These are phyloP conservation scores for Rhabdophis nuchalis DNA, from an alignment of 2,797 vertebrate genomes.

Conservation along the genomic window DNA sequence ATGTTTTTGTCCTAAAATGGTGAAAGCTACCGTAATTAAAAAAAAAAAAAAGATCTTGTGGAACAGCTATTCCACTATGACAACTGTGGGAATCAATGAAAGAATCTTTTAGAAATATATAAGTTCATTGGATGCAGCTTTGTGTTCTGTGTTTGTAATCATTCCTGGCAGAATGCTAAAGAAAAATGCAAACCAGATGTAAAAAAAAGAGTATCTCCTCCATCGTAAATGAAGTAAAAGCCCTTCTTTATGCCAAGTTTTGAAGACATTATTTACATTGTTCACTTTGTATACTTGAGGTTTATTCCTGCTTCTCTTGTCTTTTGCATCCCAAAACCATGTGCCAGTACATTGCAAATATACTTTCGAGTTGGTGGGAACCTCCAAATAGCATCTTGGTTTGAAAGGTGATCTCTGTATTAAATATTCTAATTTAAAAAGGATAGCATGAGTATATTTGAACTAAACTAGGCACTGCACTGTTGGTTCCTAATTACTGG, in stretches of 20 bases:
- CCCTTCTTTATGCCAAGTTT: slow-evolving; percentile 45
- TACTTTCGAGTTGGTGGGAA: not conserved
- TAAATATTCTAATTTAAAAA: not conserved
- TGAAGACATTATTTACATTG: slow-evolving; percentile 26
- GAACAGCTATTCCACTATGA: slow-evolving; percentile 43
- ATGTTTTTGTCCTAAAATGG: slow-evolving; percentile 56
- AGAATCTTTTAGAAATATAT: slow-evolving; percentile 69
- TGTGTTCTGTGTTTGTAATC: slow-evolving; percentile 71
- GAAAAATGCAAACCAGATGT: slow-evolving; percentile 79
- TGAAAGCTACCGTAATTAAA: slow-evolving; percentile 59
- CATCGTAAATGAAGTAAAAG: slow-evolving; percentile 64
- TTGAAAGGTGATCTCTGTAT: not conserved
- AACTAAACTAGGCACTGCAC: not conserved
- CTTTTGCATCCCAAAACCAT: not conserved
- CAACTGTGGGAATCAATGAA: slow-evolving; percentile 53
- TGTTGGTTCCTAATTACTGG: not conserved
- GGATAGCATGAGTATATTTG: not conserved
- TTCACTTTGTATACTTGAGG: not conserved
- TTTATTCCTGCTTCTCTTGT: not conserved
- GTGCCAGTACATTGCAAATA: not conserved
- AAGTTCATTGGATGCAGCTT: slow-evolving; percentile 57
- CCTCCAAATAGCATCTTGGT: not conserved
- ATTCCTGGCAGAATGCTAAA: slow-evolving; percentile 74
- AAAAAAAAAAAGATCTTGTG: slow-evolving; percentile 20
- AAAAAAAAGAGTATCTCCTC: slow-evolving; percentile 68